Percentiles rank a stretch among this genome's conserved stretches.
Conservation (phyloP, 2,113 vertebrate genomes). For the Condylura cristata region DNA sequence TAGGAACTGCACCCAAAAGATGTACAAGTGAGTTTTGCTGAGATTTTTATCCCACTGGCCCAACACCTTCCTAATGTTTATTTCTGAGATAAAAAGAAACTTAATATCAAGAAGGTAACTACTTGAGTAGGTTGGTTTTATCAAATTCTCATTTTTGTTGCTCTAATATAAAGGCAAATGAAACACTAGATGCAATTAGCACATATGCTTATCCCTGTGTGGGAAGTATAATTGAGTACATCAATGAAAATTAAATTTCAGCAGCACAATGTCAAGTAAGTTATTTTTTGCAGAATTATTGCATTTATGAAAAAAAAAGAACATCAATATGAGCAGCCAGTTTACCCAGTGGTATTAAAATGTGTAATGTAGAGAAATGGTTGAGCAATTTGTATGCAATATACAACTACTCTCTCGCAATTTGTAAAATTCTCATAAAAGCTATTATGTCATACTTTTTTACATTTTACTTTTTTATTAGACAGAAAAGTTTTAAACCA, state of each 20-base stretch:
- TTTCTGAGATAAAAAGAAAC: neutral
- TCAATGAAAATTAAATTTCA: slow-evolving; percentile 80
- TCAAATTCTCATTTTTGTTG: slow-evolving; percentile 29
- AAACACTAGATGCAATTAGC: slow-evolving; percentile 70
- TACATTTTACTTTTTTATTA: slow-evolving; percentile 19
- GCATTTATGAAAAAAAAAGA: slow-evolving; percentile 51
- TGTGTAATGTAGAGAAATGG: neutral
- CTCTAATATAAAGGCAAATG: slow-evolving; percentile 67
- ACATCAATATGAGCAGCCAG: neutral
- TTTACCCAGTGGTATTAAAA: slow-evolving; percentile 18
- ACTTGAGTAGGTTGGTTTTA: neutral
- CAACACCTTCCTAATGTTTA: neutral
- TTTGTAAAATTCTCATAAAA: slow-evolving; percentile 20
- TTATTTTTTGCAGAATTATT: slow-evolving; percentile 63
- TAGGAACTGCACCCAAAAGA: neutral
- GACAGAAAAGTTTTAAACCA: neutral
- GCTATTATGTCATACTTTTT: neutral
- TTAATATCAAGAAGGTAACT: neutral
- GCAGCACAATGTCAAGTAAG: slow-evolving; percentile 71
- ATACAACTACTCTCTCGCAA: neutral
- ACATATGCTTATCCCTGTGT: slow-evolving; percentile 65
- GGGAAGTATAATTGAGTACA: slow-evolving; percentile 54
- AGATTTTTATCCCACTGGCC: neutral
- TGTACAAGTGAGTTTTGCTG: neutral
- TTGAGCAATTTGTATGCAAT: neutral